These are phyloP conservation scores for Anser cygnoides DNA, from an alignment of 2,113 vertebrate genomes.

Conservation along the genomic window DNA sequence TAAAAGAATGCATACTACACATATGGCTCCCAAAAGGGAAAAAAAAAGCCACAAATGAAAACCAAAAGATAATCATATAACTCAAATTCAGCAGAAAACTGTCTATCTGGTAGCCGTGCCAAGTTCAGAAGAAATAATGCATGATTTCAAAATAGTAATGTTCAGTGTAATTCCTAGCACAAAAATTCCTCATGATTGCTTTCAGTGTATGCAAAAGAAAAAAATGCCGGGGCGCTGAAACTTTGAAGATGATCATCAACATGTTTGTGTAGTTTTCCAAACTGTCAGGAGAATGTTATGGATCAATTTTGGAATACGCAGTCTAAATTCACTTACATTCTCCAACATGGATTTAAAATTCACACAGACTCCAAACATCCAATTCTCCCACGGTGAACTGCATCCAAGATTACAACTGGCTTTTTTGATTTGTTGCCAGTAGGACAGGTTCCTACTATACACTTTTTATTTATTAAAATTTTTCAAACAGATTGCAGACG, in stretches of 20 bases:
- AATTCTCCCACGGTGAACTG: neutral
- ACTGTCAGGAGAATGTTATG: neutral
- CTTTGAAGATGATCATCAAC: neutral
- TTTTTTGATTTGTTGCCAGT: neutral
- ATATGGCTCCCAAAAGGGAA: neutral
- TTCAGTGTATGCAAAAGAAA: neutral
- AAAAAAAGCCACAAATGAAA: slow-evolving; percentile 26
- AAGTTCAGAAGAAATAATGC: neutral
- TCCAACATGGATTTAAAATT: neutral
- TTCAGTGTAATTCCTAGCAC: neutral
- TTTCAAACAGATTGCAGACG: neutral
- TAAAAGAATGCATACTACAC: slow-evolving; percentile 1
- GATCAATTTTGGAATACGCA: neutral
- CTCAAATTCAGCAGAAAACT: neutral
- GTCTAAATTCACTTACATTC: neutral
- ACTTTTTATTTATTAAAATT: neutral
- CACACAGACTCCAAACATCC: neutral
- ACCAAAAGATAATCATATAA: slow-evolving; percentile 5
- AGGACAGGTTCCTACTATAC: neutral
- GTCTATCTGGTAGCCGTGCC: neutral
- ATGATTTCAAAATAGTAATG: neutral
- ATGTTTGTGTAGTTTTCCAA: neutral
- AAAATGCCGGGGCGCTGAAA: neutral
- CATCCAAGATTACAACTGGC: neutral
- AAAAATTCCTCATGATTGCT: neutral